These are phyloP conservation scores for Lepisosteus oculatus DNA, from an alignment of 2,113 vertebrate species.

Conservation along the genomic window DNA sequence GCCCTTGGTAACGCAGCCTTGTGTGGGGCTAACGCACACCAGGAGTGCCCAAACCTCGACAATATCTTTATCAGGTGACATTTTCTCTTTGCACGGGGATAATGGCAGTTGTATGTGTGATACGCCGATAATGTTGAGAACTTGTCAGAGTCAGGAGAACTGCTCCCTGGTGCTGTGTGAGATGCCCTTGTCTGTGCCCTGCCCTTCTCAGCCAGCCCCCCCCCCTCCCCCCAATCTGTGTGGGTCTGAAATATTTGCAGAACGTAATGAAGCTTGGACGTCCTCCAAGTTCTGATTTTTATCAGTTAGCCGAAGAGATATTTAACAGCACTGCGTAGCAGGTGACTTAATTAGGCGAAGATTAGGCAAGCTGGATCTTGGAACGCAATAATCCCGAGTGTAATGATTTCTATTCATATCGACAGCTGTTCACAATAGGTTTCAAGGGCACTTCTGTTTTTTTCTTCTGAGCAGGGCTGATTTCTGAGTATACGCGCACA, in stretches of 20 bases:
- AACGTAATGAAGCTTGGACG: too few relatives aligned
- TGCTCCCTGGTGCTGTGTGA: neutral
- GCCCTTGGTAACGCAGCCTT: constrained; percentile 1
- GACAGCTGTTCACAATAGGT: too few relatives aligned
- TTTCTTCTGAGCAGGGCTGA: too few relatives aligned
- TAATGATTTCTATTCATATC: neutral
- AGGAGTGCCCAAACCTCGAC: neutral
- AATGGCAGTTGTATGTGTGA: neutral
- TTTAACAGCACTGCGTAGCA: neutral
- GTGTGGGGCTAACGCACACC: neutral
- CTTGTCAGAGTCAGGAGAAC: too few relatives aligned
- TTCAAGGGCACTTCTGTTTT: neutral
- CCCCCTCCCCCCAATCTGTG: too few relatives aligned
- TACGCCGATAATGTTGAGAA: too few relatives aligned
- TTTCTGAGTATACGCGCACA: too few relatives aligned
- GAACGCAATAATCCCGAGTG: too few relatives aligned
- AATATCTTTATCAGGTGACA: neutral
- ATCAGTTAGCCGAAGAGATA: neutral
- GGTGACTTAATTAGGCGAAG: constrained; percentile 1
- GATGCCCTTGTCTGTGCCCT: neutral
- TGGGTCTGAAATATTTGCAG: too few relatives aligned
- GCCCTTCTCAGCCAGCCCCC: too few relatives aligned
- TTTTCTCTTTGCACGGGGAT: neutral
- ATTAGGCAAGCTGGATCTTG: neutral
- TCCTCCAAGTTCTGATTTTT: too few relatives aligned